Evolutionary conservation across 2,113 vertebrate species (phyloP).

Genomic region (Glareola pratincola): DNA sequence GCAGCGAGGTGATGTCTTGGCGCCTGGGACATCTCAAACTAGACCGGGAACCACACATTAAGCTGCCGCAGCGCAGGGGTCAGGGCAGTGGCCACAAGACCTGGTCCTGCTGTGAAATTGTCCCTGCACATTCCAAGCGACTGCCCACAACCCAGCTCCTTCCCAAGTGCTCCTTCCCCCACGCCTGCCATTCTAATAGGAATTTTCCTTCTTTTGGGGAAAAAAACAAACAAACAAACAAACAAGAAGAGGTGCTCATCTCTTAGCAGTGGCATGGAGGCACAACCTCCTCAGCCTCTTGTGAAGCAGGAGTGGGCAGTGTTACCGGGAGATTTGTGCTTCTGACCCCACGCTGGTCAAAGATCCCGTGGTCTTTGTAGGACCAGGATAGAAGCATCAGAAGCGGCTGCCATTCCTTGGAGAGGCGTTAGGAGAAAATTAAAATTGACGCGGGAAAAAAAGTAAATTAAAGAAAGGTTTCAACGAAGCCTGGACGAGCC

Average conservation of each 20-base stretch:
- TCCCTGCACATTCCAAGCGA: background rate
- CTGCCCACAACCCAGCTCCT: background rate
- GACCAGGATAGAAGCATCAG: background rate
- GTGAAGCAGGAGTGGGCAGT: background rate
- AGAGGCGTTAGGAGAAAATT: background rate
- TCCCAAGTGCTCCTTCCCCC: rapidly evolving
- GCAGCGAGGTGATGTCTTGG: background rate
- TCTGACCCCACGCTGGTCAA: too few relatives aligned
- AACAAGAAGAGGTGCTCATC: background rate
- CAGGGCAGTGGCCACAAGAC: background rate
- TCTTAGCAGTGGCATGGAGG: background rate
- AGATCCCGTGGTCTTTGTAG: background rate
- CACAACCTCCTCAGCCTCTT: background rate
- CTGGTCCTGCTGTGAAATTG: background rate
- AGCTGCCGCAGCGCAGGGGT: background rate
- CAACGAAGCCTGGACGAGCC: background rate
- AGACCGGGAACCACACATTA: rapidly evolving
- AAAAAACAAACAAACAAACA: too few relatives aligned
- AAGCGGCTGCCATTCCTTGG: background rate
- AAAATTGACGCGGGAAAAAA: background rate
- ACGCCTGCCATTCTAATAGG: background rate
- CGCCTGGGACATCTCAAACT: background rate
- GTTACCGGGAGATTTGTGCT: background rate
- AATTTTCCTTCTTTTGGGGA: too few relatives aligned
- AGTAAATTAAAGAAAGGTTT: too few relatives aligned